A percentile compares a stretch with the other conserved stretches of the same genome.
These are phyloP conservation scores for Coptodon rendalli DNA, from an alignment of 2,113 vertebrate species.

Conservation along the genomic window DNA sequence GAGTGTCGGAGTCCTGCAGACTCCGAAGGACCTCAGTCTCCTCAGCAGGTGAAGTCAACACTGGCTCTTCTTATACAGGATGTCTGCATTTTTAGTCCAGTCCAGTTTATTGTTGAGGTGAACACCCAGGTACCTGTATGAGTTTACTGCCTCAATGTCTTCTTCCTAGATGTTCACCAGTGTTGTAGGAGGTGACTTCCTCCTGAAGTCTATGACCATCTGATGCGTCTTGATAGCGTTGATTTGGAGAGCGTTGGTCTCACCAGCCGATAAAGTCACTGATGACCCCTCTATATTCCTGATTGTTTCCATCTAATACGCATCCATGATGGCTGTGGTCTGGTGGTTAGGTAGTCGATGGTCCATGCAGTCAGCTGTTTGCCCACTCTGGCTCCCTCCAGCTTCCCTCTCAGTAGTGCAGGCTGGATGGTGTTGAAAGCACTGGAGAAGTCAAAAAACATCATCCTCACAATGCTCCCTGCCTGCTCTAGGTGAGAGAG, in stretches of 20 bases:
- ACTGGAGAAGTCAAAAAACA: background rate
- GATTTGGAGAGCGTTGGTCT: background rate
- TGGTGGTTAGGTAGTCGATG: background rate
- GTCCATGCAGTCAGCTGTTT: background rate
- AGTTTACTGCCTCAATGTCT: background rate
- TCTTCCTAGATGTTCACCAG: background rate
- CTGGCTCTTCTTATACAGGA: background rate
- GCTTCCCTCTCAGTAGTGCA: background rate
- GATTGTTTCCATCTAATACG: background rate
- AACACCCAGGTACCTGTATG: background rate
- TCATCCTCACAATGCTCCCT: background rate
- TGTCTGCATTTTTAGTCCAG: background rate
- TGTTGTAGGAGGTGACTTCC: background rate
- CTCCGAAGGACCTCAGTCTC: background rate
- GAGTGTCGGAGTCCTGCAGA: background rate
- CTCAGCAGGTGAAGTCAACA: background rate
- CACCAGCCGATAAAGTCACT: background rate
- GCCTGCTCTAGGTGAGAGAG: background rate
- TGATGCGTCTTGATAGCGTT: background rate
- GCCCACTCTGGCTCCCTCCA: background rate
- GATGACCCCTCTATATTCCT: background rate
- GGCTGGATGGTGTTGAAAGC: background rate
- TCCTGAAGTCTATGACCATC: background rate
- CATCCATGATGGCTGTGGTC: background rate
- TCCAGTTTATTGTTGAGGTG: background rate